Evolutionary conservation across 2,888 invertebrate genomes (phyloP).

Genomic region (Teleogryllus oceanicus): DNA sequence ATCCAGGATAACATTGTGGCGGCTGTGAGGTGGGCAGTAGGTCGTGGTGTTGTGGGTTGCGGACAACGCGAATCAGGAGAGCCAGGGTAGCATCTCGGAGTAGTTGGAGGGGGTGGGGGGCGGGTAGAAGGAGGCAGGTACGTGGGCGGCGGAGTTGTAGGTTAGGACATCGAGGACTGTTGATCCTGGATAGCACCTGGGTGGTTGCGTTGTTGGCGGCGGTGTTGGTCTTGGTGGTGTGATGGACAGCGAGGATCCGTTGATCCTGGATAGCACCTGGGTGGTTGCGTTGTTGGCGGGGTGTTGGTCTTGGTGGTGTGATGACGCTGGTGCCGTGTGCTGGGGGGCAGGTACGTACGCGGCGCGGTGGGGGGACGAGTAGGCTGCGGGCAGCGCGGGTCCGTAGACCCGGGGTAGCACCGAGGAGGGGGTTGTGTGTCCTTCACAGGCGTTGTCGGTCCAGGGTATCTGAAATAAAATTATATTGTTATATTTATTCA

Average conservation of each 20-base stretch:
- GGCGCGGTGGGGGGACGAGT: slow-evolving; percentile 21
- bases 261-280: too few species aligned
- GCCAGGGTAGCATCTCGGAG: slow-evolving; percentile 41
- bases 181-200: slow-evolving; percentile 47
- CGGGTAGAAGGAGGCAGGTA: slow-evolving; percentile 37
- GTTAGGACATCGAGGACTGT: slow-evolving; percentile 43
- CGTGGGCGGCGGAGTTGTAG: slow-evolving; percentile 31
- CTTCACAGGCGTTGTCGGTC: too few species aligned
- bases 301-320: too few species aligned
- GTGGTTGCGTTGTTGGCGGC: slow-evolving; percentile 41
- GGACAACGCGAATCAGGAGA: slow-evolving; percentile 44
- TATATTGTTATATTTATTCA: too few species aligned
- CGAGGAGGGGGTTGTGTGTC: slow-evolving; percentile 18
- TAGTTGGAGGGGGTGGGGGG: slow-evolving; percentile 19
- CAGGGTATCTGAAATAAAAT: too few species aligned
- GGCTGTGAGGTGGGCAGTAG: slow-evolving; percentile 30
- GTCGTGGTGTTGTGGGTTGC: slow-evolving; percentile 37
- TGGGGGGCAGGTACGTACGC: neutral
- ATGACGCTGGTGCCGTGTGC: slow-evolving; percentile 24
- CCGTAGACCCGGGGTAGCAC: slow-evolving; percentile 42
- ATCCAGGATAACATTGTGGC: slow-evolving; percentile 44
- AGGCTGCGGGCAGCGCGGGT: slow-evolving; percentile 38
- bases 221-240: slow-evolving; percentile 36
- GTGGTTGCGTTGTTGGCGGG: too few species aligned
- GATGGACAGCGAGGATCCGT: too few species aligned